phyloP scores from a whole-genome alignment of 1,140 invertebrate species.

The Ganaspis sp. region DNA sequence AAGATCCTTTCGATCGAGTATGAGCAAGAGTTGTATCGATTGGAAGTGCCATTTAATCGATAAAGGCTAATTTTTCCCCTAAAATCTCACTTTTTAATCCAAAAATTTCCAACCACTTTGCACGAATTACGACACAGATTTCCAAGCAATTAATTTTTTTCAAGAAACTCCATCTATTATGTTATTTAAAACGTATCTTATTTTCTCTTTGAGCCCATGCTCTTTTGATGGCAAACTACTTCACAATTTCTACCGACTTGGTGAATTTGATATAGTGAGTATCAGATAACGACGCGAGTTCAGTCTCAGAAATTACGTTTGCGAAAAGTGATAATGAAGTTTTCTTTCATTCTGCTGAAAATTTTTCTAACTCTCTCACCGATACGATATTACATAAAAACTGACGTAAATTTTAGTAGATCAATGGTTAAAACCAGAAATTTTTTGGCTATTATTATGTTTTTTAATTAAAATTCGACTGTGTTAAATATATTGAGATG shows the following conservation, averaged over 20 bases:
- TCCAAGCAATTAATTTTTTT: not conserved
- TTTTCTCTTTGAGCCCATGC: not conserved
- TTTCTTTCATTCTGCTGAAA: not conserved
- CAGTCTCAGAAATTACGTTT: not conserved
- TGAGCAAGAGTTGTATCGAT: not conserved
- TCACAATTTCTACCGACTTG: not conserved
- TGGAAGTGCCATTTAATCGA: not conserved
- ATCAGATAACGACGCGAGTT: constrained; percentile 1
- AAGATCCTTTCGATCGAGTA: not conserved
- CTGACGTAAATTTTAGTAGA: not conserved
- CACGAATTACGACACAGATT: not conserved
- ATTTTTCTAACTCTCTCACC: not conserved
- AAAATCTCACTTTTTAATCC: not conserved
- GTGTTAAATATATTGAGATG: too few relatives aligned
- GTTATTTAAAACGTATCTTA: not conserved
- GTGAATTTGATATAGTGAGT: constrained; percentile 8
- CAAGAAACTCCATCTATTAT: not conserved
- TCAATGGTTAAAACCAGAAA: too few relatives aligned
- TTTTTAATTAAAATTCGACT: too few relatives aligned
- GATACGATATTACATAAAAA: not conserved
- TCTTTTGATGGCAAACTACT: not conserved
- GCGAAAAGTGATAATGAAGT: constrained; percentile 25
- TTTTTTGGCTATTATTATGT: too few relatives aligned
- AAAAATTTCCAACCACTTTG: too few relatives aligned
- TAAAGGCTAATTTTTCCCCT: not conserved